phyloP scores from a whole-genome alignment of 2,113 vertebrate species.

The Ageneiosus marmoratus region DNA sequence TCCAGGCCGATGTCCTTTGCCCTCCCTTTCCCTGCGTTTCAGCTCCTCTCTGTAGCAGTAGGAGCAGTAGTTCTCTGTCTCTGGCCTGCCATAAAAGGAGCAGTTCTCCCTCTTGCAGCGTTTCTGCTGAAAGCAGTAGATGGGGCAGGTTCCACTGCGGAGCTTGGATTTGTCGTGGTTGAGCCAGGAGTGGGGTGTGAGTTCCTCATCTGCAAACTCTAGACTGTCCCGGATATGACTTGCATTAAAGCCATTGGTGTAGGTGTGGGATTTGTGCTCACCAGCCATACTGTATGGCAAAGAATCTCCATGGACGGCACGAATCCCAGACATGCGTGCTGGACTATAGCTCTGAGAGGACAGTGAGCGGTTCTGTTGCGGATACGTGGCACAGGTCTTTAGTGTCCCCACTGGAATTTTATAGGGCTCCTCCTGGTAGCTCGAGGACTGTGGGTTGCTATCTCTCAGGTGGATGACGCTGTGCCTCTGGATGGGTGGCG shows the following conservation, averaged over 20 bases:
- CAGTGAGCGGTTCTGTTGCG: constrained; percentile 94
- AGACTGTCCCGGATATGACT: constrained; percentile 85
- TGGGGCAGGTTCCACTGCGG: constrained; percentile 79
- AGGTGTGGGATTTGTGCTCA: constrained; percentile 95
- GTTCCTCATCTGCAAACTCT: constrained; percentile 89
- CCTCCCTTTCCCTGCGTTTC: constrained; percentile 86
- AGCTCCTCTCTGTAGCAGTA: constrained; percentile 98
- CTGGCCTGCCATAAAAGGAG: constrained; percentile 93
- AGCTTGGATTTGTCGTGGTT: constrained; percentile 85
- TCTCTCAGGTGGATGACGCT: constrained; percentile 94
- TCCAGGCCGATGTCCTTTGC: constrained; percentile 80
- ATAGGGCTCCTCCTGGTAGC: constrained; percentile 85
- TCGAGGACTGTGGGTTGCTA: constrained; percentile 82
- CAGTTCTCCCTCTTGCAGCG: constrained; percentile 95
- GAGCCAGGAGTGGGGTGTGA: constrained; percentile 79
- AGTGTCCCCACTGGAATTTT: constrained; percentile 85
- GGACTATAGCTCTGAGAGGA: constrained; percentile 97
- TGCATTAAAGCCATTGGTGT: constrained; percentile 86
- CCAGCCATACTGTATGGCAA: constrained; percentile 82
- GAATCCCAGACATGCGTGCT: constrained; percentile 83
- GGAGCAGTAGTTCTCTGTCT: constrained; percentile 96
- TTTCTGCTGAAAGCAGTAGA: constrained; percentile 88
- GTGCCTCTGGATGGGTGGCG: constrained; percentile 88
- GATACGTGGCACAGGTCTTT: constrained; percentile 95
- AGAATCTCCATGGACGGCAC: constrained; percentile 75